Percentiles rank a stretch among this genome's conserved stretches.
Conservation (phyloP, 2,888 invertebrate genomes). For the Tiliacea citrago region DNA sequence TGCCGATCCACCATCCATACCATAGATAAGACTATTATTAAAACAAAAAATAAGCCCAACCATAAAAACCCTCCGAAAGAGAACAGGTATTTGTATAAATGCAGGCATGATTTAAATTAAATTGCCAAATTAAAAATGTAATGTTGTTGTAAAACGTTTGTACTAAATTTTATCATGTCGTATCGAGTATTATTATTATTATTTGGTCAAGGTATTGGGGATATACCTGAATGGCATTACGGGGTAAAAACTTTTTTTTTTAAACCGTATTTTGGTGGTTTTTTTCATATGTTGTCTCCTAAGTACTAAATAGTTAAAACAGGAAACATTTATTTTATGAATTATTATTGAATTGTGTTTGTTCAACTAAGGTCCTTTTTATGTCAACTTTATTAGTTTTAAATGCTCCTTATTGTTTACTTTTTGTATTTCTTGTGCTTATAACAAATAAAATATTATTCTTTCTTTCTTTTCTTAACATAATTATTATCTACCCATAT, state of each 20-base stretch:
- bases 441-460: too few species aligned
- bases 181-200: too few species aligned
- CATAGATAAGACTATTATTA: slow-evolving; percentile 35
- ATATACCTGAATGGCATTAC: not conserved
- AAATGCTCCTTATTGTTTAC: too few species aligned
- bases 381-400: too few species aligned
- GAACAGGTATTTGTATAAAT: not conserved
- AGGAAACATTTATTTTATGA: not conserved
- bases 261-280: too few species aligned
- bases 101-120: not conserved
- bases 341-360: not conserved
- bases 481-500: not conserved
- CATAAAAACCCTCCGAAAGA: slow-evolving; percentile 38
- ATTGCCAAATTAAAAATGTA: not conserved
- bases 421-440: too few species aligned
- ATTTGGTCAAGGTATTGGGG: not conserved
- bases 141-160: not conserved
- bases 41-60: slow-evolving; percentile 47
- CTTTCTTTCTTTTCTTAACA: not conserved
- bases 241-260: too few species aligned
- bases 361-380: not conserved
- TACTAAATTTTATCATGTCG: not conserved
- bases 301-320: not conserved
- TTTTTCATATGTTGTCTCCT: too few species aligned
- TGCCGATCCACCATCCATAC: slow-evolving; percentile 59